phyloP scores from a whole-genome alignment of 2,888 invertebrate genomes.

The Volucella zonaria region DNA sequence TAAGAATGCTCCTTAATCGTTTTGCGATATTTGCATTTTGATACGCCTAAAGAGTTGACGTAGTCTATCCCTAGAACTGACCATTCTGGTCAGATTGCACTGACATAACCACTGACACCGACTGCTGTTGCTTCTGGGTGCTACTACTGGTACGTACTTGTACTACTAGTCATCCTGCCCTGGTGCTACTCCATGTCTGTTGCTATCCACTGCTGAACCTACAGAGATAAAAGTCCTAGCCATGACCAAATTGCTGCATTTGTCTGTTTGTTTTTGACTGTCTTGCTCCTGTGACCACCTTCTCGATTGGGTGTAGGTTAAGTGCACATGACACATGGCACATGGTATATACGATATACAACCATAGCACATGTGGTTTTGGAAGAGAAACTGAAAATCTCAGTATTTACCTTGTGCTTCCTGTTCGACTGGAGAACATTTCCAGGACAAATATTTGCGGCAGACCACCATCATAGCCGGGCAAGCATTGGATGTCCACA shows the following conservation, averaged over 20 bases:
- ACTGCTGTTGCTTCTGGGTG: conserved; percentile 17
- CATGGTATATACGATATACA: conserved; percentile 44
- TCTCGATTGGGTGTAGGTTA: conserved; percentile 45
- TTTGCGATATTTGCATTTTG: conserved; percentile 68
- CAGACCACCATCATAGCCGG: conserved; percentile 94
- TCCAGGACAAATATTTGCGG: conserved; percentile 93
- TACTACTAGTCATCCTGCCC: too few species aligned
- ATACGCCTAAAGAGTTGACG: conserved; percentile 47
- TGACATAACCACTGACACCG: conserved; percentile 58
- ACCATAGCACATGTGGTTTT: conserved; percentile 20
- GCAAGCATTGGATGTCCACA: conserved; percentile 90
- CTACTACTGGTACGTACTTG: too few species aligned
- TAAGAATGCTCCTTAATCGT: conserved; percentile 55
- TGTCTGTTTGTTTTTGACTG: conserved; percentile 15
- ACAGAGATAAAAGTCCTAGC: conserved; percentile 45
- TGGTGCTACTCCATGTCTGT: too few species aligned
- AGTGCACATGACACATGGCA: conserved; percentile 66
- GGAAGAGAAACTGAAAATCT: conserved; percentile 56
- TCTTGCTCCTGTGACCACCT: conserved; percentile 47
- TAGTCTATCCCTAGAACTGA: conserved; percentile 38
- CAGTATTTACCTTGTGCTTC: conserved; percentile 81
- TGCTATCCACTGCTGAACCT: background rate
- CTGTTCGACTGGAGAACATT: conserved; percentile 85
- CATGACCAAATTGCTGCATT: conserved; percentile 22
- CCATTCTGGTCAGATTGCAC: conserved; percentile 52